Percentiles rank a stretch among this genome's conserved stretches.
Evolutionary conservation across 2,113 vertebrate species (phyloP).

Genomic region (Brachyhypopomus gauderio): DNA sequence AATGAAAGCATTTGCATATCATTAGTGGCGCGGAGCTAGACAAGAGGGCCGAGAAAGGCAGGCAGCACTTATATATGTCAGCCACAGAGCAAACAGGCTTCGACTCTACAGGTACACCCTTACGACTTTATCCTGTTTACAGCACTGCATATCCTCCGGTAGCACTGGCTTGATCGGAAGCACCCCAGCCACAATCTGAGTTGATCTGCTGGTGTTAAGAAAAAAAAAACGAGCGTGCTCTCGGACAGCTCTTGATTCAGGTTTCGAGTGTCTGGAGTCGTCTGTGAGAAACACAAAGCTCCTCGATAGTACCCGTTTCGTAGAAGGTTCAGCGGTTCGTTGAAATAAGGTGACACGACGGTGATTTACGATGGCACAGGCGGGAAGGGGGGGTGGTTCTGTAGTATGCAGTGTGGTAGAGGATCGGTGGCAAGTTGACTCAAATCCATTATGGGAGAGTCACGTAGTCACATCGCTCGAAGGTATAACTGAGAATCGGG

Average conservation of each 20-base stretch:
- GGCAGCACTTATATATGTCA: conserved; percentile 12
- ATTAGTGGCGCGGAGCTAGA: background rate
- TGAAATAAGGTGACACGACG: background rate
- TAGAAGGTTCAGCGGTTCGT: background rate
- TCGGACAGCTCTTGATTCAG: conserved; percentile 10
- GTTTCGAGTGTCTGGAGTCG: background rate
- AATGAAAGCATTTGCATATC: conserved; percentile 19
- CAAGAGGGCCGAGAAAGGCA: conserved; percentile 1
- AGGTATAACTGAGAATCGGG: background rate
- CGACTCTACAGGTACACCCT: conserved; percentile 11
- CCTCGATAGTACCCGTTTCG: conserved; percentile 10
- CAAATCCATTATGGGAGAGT: background rate
- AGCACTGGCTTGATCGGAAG: conserved; percentile 12
- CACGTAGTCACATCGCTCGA: background rate
- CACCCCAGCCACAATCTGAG: conserved; percentile 14
- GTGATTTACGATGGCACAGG: conserved; percentile 24
- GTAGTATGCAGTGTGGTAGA: background rate
- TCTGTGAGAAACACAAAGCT: background rate
- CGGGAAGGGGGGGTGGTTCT: background rate
- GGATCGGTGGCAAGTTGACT: background rate
- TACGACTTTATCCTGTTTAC: conserved; percentile 24
- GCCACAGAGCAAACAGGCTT: background rate
- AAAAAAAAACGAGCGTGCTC: background rate
- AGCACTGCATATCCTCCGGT: conserved; percentile 7
- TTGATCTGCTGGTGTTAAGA: conserved; percentile 13